Evolutionary conservation across 2,113 vertebrate species (phyloP).

Genomic region (Ictalurus punctatus): DNA sequence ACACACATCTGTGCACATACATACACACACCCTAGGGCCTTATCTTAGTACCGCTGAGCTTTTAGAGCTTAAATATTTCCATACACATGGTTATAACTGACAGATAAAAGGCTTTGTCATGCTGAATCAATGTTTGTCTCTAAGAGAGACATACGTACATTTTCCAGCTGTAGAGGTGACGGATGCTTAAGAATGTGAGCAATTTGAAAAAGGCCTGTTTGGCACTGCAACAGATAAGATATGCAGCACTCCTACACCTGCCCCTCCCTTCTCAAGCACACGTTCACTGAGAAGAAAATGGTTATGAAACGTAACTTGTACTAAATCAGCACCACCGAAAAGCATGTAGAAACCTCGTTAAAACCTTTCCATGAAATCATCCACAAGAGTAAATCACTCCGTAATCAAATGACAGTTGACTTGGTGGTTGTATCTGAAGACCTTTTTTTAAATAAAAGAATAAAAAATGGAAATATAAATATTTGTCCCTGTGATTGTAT

Average conservation of each 20-base stretch:
- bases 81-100: slow-evolving; percentile 45
- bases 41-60: background rate
- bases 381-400: background rate
- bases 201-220: slow-evolving; percentile 60
- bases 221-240: slow-evolving; percentile 55
- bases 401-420: background rate
- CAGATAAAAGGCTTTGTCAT: slow-evolving; percentile 11
- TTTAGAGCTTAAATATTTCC: slow-evolving; percentile 23
- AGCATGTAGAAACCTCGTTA: background rate
- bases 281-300: background rate
- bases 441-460: background rate
- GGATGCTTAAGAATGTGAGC: slow-evolving; percentile 63
- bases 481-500: background rate
- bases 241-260: slow-evolving; percentile 47
- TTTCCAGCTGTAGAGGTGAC: slow-evolving; percentile 51
- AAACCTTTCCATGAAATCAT: slow-evolving; percentile 4
- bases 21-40: background rate
- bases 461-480: background rate
- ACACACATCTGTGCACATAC: background rate
- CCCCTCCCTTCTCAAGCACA: slow-evolving; percentile 24
- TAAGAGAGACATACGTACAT: slow-evolving; percentile 20
- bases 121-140: slow-evolving; percentile 15
- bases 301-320: background rate
- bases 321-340: background rate
- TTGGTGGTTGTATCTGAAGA: background rate